Evolutionary conservation across 2,888 invertebrate genomes (phyloP).

Genomic region (Pherbina coryleti): DNA sequence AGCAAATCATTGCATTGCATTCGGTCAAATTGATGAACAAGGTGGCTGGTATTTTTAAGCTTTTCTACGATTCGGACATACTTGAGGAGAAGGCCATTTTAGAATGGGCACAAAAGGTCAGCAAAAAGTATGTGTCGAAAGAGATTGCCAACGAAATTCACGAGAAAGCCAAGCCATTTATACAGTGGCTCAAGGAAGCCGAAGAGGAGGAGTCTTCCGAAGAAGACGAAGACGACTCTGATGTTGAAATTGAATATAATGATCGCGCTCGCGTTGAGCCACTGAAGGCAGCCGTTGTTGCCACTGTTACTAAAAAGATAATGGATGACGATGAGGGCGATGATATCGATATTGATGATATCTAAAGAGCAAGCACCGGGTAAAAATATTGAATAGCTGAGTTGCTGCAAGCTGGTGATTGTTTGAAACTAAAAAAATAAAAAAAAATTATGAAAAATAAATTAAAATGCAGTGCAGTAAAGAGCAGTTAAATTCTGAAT

Average conservation of each 20-base stretch:
- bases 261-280: slow-evolving; percentile 86
- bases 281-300: slow-evolving; percentile 75
- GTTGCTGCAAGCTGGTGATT: slow-evolving; percentile 12
- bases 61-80: slow-evolving; percentile 95
- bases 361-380: slow-evolving; percentile 72
- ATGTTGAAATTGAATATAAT: slow-evolving; percentile 86
- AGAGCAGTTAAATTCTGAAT: not conserved
- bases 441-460: not conserved
- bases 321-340: slow-evolving; percentile 78
- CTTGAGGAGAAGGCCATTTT: slow-evolving; percentile 93
- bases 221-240: slow-evolving; percentile 74
- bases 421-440: slow-evolving; percentile 17
- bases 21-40: slow-evolving; percentile 85
- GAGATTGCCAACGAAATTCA: slow-evolving; percentile 94
- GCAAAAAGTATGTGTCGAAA: slow-evolving; percentile 92
- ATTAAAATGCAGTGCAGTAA: not conserved
- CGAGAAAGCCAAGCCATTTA: slow-evolving; percentile 90
- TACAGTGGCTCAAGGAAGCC: slow-evolving; percentile 97
- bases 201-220: slow-evolving; percentile 89
- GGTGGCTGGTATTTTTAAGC: slow-evolving; percentile 89
- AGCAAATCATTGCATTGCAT: slow-evolving; percentile 89
- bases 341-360: slow-evolving; percentile 94
- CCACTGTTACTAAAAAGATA: slow-evolving; percentile 68
- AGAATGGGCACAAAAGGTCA: slow-evolving; percentile 96
- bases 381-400: not conserved